Percentiles rank a stretch among this genome's conserved stretches.
Evolutionary conservation across 2,888 invertebrate species (phyloP).

Genomic region (Agrilus cyanescens): DNA sequence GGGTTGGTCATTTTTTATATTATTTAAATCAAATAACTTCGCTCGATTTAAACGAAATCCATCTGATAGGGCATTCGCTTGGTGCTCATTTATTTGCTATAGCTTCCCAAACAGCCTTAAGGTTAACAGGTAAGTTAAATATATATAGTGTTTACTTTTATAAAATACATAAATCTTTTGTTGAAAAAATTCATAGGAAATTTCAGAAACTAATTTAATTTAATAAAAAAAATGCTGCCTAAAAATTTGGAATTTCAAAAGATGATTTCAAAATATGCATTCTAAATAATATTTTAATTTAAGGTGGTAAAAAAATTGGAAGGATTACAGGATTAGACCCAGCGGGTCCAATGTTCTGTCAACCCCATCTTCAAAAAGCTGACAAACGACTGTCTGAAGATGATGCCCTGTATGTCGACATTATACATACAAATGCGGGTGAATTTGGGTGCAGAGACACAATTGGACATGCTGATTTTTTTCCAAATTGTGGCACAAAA

Average conservation of each 20-base stretch:
- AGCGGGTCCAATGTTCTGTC: slow-evolving; percentile 8
- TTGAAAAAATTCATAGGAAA: no score
- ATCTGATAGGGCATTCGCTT: slow-evolving; percentile 10
- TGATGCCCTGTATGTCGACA: slow-evolving; percentile 9
- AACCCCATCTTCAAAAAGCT: slow-evolving; percentile 5
- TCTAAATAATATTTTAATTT: no score
- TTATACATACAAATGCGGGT: slow-evolving; percentile 7
- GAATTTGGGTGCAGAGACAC: slow-evolving; percentile 6
- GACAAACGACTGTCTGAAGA: slow-evolving; percentile 6
- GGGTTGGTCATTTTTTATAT: slow-evolving; percentile 7
- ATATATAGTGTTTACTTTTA: no score
- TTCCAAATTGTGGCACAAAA: slow-evolving; percentile 6
- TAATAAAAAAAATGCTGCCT: no score
- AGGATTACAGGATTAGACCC: slow-evolving; percentile 9
- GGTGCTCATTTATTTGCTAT: background rate
- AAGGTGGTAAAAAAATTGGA: background rate
- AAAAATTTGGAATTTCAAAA: no score
- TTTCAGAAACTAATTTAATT: no score
- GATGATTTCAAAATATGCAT: no score
- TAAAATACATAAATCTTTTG: no score
- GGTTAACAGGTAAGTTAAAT: no score
- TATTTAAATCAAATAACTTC: slow-evolving; percentile 2
- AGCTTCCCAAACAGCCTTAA: no score
- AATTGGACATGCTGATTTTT: slow-evolving; percentile 7
- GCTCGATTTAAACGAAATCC: slow-evolving; percentile 8